Evolutionary conservation across 2,797 vertebrate species (phyloP), one percentile per base, ranked within the genome.

Genomic region (Leptoclinus maculatus): DNA sequence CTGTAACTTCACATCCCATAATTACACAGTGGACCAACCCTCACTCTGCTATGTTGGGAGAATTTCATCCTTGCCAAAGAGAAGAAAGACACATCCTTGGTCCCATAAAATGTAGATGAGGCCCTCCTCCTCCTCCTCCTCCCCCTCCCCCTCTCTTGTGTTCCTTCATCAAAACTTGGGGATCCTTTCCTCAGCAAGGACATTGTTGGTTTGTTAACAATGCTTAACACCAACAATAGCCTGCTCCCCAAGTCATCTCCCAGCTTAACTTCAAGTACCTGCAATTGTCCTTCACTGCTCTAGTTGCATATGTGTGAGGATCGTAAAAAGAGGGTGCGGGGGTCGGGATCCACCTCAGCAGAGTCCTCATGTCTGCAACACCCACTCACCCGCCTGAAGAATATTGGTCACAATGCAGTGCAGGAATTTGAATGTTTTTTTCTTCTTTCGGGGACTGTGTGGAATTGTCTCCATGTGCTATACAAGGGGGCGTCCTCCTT

Each of bases 201-300:
- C 74, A 81, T 89, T 87, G 87, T 89, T 74, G 64, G 57, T 34
- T 34, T 34, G 67, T 62, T 84, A 85, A 93, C 92, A 92, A 93
- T 91, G 87, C 86, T 93, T 91, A 90, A 94, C 88, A 89, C 85
- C 72, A 87, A 94, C 94, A 94, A 95, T 89, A 88, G 91, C 73
- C 75, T 19, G 65, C 81, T 76, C 86, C 83, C 71, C 75, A 66
- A 90, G 86, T 92, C 78, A 88, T 82, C 85, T 81, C 78, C 75
- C 85, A 87, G 80, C 83, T 93, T 91, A 85, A 91, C 88, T 92
- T 92, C 79, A 91, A 93, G 92, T 89, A 80, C 76, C 85, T 79
- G 14, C 87, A 76, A 90, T 95, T 94, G 93, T 95, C 83, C 56
- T 72, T 83, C 75, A 88, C 92, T 89, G 92, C 83, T 78, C 77